These are phyloP conservation scores for Holcopasites calliopsidis DNA, from an alignment of 1,140 invertebrate genomes.

Conservation along the genomic window DNA sequence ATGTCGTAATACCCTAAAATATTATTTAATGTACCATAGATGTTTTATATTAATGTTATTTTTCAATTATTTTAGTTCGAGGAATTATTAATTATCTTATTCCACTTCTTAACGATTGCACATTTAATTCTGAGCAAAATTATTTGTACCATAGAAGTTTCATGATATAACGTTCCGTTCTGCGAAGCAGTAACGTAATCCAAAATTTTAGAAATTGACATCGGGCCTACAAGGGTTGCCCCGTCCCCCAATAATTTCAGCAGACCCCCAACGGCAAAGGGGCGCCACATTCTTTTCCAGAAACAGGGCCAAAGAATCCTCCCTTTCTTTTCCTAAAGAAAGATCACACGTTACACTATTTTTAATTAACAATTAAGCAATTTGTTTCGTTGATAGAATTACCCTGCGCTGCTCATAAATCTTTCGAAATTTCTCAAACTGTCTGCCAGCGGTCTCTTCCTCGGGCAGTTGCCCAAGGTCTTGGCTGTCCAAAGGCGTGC, in stretches of 20 bases:
- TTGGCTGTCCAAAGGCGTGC: conserved; percentile 83
- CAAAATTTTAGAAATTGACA: conserved; percentile 88
- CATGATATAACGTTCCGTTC: conserved; percentile 43
- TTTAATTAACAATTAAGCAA: background rate
- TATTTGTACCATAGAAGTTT: conserved; percentile 13
- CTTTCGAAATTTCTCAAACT: conserved; percentile 80
- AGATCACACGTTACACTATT: too few relatives aligned
- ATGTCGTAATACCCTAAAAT: conserved; percentile 58
- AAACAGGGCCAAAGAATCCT: conserved; percentile 85
- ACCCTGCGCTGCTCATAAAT: conserved; percentile 80
- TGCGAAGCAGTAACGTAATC: conserved; percentile 80
- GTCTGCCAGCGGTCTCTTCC: conserved; percentile 80
- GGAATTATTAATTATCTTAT: background rate
- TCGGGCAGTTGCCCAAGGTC: conserved; percentile 86
- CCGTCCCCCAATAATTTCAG: conserved; percentile 89
- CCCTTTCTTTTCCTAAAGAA: conserved; percentile 44
- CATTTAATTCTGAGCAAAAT: background rate
- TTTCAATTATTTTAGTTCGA: conserved; percentile 4
- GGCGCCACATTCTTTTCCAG: conserved; percentile 85
- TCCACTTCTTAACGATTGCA: background rate
- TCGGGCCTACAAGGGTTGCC: conserved; percentile 87
- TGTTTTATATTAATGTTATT: background rate
- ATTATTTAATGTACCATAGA: background rate
- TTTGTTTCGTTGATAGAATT: conserved; percentile 21
- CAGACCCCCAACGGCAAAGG: conserved; percentile 86